Percentiles rank a stretch among this genome's conserved stretches.
Conservation (phyloP, 2,113 vertebrate genomes). For the Oncorhynchus clarkii region DNA sequence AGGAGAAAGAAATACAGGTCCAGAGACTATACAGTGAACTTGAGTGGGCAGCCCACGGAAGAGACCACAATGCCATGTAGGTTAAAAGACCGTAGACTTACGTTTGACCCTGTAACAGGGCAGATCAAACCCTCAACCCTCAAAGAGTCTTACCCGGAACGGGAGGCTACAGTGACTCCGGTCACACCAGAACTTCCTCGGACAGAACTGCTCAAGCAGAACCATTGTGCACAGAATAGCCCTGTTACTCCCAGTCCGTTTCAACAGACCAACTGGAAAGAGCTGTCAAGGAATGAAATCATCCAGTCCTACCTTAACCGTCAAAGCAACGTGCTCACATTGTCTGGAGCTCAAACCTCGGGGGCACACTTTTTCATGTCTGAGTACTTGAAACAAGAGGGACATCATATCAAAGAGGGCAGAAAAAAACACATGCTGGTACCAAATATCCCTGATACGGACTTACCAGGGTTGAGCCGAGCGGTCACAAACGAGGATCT, state of each 20-base stretch:
- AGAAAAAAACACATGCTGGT: constrained; percentile 79
- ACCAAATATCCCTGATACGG: constrained; percentile 69
- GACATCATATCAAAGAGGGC: constrained; percentile 74
- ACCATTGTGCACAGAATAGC: constrained; percentile 39
- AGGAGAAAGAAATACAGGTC: constrained; percentile 84
- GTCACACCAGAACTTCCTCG: constrained; percentile 70
- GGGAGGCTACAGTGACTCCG: constrained; percentile 33
- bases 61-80: constrained; percentile 80
- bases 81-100: constrained; percentile 91
- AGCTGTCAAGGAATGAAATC: constrained; percentile 87
- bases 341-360: constrained; percentile 80
- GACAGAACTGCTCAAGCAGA: constrained; percentile 77
- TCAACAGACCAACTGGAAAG: constrained; percentile 93
- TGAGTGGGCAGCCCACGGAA: constrained; percentile 76
- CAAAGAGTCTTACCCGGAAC: constrained; percentile 77
- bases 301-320: constrained; percentile 92
- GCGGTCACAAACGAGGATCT: constrained; percentile 80
- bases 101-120: constrained; percentile 88
- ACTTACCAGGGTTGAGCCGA: constrained; percentile 83
- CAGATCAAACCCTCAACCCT: constrained; percentile 85
- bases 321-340: constrained; percentile 88
- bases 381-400: constrained; percentile 86
- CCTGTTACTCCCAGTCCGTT: constrained; percentile 81
- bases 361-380: constrained; percentile 85
- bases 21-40: constrained; percentile 76